These are phyloP conservation scores for Atta cephalotes DNA, from an alignment of 1,140 invertebrate species.

Conservation along the genomic window DNA sequence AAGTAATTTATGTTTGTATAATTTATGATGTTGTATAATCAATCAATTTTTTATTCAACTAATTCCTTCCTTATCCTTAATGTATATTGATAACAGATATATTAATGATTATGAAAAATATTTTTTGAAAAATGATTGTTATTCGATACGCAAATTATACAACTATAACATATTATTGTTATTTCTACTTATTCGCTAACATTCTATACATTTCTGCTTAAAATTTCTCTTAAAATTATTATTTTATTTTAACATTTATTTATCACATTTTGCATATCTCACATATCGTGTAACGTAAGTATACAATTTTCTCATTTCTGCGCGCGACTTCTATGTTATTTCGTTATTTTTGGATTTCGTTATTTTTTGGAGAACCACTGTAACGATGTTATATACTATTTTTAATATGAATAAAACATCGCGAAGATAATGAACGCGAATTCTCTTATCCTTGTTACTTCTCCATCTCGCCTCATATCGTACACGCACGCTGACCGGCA, in stretches of 20 bases:
- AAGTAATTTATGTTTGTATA: slow-evolving; percentile 58
- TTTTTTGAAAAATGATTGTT: not conserved
- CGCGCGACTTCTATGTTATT: not conserved
- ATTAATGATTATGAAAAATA: not conserved
- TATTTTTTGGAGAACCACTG: slow-evolving; percentile 20
- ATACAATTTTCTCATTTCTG: not conserved
- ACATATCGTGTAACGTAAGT: not conserved
- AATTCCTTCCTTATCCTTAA: not conserved
- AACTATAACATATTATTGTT: not conserved
- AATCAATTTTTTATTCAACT: not conserved
- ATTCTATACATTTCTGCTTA: not conserved
- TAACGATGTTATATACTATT: not conserved
- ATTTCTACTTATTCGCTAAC: not conserved
- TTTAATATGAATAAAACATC: slow-evolving; percentile 71
- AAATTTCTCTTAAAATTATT: not conserved
- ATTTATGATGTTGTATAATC: not conserved
- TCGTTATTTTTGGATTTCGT: not conserved
- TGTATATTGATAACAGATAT: not conserved
- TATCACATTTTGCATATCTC: not conserved
- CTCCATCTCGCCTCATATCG: not conserved
- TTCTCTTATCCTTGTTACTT: slow-evolving; percentile 49
- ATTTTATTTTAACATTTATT: not conserved
- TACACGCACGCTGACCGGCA: slow-evolving; percentile 38
- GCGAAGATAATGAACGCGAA: slow-evolving; percentile 34
- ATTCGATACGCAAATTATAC: not conserved